These are phyloP conservation scores for Lycophotia porphyrea DNA, from an alignment of 2,888 invertebrate genomes.

Conservation along the genomic window DNA sequence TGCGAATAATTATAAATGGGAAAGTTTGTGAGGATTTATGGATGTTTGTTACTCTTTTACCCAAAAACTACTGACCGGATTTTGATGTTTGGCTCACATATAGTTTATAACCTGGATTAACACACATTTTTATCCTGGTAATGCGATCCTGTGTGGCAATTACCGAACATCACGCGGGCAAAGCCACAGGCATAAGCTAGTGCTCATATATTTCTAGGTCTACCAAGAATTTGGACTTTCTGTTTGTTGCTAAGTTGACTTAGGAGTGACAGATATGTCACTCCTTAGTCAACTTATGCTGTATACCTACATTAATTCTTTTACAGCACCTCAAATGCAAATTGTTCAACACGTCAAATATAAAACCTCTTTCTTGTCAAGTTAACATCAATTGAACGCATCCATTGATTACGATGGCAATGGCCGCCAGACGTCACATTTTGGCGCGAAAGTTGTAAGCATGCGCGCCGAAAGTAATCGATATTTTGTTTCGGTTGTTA, in stretches of 20 bases:
- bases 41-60: too few relatives aligned
- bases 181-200: too few relatives aligned
- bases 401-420: constrained; percentile 64
- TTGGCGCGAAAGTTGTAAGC: constrained; percentile 82
- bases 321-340: constrained; percentile 23
- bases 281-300: too few relatives aligned
- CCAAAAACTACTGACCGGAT: too few relatives aligned
- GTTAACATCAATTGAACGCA: constrained; percentile 68
- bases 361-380: constrained; percentile 64
- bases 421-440: constrained; percentile 75
- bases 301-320: constrained; percentile 16
- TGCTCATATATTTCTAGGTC: not conserved
- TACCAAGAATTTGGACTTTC: not conserved
- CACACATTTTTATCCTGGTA: too few relatives aligned
- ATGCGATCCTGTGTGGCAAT: too few relatives aligned
- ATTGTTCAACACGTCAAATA: constrained; percentile 13
- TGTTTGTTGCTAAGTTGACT: not conserved
- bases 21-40: too few relatives aligned
- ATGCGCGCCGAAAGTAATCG: constrained; percentile 81
- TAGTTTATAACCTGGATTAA: too few relatives aligned
- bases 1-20: too few relatives aligned
- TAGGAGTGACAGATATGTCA: too few relatives aligned
- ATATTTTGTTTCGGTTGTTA: constrained; percentile 79
- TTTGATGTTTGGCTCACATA: too few relatives aligned
- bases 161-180: too few relatives aligned